Evolutionary conservation across 2,113 vertebrate species (phyloP), one percentile per base, ranked within the genome.

Genomic region (Mesembrinibis cayennensis): DNA sequence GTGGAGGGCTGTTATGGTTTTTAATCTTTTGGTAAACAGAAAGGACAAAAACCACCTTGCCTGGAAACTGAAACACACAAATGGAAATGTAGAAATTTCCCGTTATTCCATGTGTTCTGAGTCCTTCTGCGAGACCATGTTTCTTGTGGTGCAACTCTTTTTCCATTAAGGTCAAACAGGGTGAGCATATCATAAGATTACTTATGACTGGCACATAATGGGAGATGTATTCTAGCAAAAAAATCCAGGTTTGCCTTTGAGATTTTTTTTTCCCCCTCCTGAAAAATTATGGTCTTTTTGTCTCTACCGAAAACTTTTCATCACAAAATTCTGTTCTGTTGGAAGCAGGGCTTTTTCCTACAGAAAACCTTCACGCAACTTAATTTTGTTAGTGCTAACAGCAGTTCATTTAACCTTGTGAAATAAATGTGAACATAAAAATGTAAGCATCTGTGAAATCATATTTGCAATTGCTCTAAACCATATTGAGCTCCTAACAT

Each of bases 361-460:
- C 27, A 58, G 42, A 81, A 95, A 87, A 67, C 22, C 22, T 81
- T 45, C 16, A 71, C 11, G 11, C 8, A 73, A 71, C 55, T 73
- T 93, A 21, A 91, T 82, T 94, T 81, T 58, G 42, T 66, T 53
- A 84, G 19, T 50, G 12, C 9, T 66, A 91, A 73, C 32, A 95
- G 69, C 30, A 94, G 63, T 59, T 87, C 50, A 78, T 84, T 87
- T 96, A 92, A 92, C 89, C 80, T 87, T 63, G 72, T 84, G 80
- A 95, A 92, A 89, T 78, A 94, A 92, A 95, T 47, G 42, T 45
- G 76, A 90, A 70, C 50, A 74, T 78, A 96, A 90, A 94, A 95
- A 70, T 5, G 16, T 66, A 92, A 92, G 83, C 63, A 78, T 87
- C 86, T 95, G 80, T 89, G 94, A 94, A 94, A 92, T 94, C 67